Evolutionary conservation across 2,113 vertebrate genomes (phyloP).

Genomic region (Asarcornis scutulata): DNA sequence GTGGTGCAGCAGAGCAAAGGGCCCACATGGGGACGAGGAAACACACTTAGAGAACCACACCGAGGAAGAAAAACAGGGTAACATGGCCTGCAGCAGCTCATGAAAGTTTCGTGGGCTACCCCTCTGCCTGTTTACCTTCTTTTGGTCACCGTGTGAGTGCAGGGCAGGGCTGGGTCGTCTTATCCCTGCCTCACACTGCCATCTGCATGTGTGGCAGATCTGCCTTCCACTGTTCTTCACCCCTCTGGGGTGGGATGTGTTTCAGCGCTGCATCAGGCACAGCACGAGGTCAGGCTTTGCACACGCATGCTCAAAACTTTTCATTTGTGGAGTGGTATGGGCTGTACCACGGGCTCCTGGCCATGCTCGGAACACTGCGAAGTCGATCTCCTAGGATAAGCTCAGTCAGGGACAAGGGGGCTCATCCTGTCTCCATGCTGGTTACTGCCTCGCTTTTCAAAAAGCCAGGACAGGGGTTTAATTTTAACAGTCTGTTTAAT

Average conservation of each 20-base stretch:
- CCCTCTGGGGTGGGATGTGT: background rate
- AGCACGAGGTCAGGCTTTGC: background rate
- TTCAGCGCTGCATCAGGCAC: background rate
- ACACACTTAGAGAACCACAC: background rate
- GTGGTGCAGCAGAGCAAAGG: background rate
- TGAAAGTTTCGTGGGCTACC: background rate
- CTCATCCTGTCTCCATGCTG: background rate
- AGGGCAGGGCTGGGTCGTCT: background rate
- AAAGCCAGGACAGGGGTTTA: background rate
- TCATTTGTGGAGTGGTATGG: background rate
- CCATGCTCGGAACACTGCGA: background rate
- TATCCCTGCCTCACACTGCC: background rate
- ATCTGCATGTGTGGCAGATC: background rate
- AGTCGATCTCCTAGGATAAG: background rate
- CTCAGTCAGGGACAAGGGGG: background rate
- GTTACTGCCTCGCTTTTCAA: background rate
- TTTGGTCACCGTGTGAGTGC: fast-evolving
- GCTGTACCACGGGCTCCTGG: fast-evolving
- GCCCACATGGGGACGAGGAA: background rate
- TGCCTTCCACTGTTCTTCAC: background rate
- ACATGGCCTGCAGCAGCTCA: background rate
- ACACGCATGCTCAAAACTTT: fast-evolving
- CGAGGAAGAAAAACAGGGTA: background rate
- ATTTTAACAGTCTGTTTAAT: slow-evolving; percentile 5
- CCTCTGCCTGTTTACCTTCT: background rate